Percentiles rank a stretch among this genome's conserved stretches.
Evolutionary conservation across 2,797 vertebrate genomes (phyloP).

Genomic region (Falco rusticolus): DNA sequence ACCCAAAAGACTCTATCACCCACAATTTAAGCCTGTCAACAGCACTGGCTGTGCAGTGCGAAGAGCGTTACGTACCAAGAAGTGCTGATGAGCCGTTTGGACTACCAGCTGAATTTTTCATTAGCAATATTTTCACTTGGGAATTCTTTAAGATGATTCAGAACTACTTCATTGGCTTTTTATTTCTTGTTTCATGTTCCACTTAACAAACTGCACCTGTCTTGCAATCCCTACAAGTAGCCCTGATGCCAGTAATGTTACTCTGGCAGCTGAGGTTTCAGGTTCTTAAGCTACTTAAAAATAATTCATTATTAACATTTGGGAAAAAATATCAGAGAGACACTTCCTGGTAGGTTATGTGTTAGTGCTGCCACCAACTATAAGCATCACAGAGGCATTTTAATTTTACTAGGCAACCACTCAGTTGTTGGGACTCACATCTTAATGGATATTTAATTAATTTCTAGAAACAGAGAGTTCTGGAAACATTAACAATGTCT

Average conservation of each 20-base stretch:
- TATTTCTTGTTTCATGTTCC: background rate
- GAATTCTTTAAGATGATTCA: slow-evolving; percentile 5
- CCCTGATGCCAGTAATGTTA: background rate
- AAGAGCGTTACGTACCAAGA: background rate
- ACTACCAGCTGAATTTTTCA: background rate
- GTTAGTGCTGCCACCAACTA: background rate
- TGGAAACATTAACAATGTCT: background rate
- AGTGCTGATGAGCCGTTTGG: background rate
- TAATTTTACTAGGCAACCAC: background rate
- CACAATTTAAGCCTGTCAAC: background rate
- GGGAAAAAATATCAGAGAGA: background rate
- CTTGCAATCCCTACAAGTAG: background rate
- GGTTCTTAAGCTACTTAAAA: slow-evolving; percentile 14
- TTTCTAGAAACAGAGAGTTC: background rate
- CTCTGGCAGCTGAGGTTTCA: background rate
- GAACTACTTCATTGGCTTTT: background rate
- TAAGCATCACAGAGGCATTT: background rate
- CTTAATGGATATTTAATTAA: background rate
- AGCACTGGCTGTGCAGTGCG: background rate
- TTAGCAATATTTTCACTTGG: background rate
- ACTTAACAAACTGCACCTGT: background rate
- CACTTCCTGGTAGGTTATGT: background rate
- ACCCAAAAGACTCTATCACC: background rate
- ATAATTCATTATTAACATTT: slow-evolving; percentile 32
- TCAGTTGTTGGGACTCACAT: background rate